Evolutionary conservation across 64 coral and sea anemone genomes (phyloP), one percentile per base, ranked within the genome.

Genomic region (Montipora foliosa): DNA sequence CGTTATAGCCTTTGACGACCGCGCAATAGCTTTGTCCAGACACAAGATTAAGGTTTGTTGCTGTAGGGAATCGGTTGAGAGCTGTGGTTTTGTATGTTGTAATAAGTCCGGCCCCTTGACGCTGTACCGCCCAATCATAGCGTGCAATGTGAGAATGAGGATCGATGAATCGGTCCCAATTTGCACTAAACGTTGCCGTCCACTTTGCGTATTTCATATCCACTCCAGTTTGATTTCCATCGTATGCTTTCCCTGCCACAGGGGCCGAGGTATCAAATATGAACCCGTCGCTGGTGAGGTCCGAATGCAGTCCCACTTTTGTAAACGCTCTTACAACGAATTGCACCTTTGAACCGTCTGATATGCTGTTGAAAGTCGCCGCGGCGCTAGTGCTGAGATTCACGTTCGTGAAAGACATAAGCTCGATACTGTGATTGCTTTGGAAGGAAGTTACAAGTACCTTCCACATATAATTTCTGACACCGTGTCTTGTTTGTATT

Each of bases 281-380:
- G 4, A 98, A 90, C 8, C 96, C 96, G 59, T 98, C 82, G 37
- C 90, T 95, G 20, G 77, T 87, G 13, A 87, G 44, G n/a, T 93
- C 93, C 6, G 90, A 83, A 74, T 76, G 91, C n/a, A 98, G 93
- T 22, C 90, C 96, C 14, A 90, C 96, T 89, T 93, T 98, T 11
- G 96, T 98, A 74, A 79, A 98, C 0, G 90, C 86, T 79, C 94
- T 78, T 6, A 98, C 82, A 1, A 64, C 90, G 22, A 93, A 87
- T 61, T 62, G 93, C 0, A 93, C 64, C 15, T 70, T 95, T 58
- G 90, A 78, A 3, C 96, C 96, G 50, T 98, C 96, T 59, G 81
- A 52, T 0, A 98, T 59, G n/a, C 64, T 66, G 24, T 47, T 55
- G 44, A 98, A 93, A 3, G 78, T 76, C 16, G 87, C 79, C 0